Percentiles rank a stretch among this genome's conserved stretches.
phyloP scores from a whole-genome alignment of 2,888 invertebrate genomes.

The Phortica okadai region DNA sequence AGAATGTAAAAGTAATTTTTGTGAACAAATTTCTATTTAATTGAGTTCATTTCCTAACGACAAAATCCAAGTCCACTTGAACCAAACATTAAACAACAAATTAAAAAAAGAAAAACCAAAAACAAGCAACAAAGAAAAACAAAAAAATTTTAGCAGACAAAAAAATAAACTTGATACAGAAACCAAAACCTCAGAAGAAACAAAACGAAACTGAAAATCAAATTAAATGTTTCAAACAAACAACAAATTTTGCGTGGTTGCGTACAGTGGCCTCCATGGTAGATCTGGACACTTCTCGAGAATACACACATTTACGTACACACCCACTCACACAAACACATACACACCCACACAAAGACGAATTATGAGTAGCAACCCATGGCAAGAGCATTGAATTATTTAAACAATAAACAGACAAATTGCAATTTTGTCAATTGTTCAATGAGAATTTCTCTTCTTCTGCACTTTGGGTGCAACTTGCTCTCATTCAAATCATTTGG shows the following conservation, averaged over 20 bases:
- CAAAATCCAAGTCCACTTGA: not conserved
- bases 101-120: not conserved
- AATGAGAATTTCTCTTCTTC: constrained; percentile 34
- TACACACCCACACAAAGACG: constrained; percentile 28
- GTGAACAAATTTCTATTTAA: not conserved
- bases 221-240: constrained; percentile 37
- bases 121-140: not conserved
- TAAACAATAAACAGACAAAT: constrained; percentile 50
- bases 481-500: constrained; percentile 27
- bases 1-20: constrained; percentile 14
- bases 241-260: constrained; percentile 72
- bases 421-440: constrained; percentile 59
- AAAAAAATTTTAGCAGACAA: not conserved
- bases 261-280: constrained; percentile 77
- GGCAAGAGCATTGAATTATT: constrained; percentile 49
- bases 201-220: constrained; percentile 28
- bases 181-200: constrained; percentile 20
- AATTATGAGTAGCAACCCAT: constrained; percentile 16
- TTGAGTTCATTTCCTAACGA: constrained; percentile 5
- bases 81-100: not conserved
- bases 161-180: constrained; percentile 10
- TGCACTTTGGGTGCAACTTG: not conserved
- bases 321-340: constrained; percentile 12
- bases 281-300: constrained; percentile 74
- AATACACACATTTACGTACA: constrained; percentile 40